Base-by-base conservation (phyloP, 2,888 invertebrate genomes). In the Limnephilus lunatus region DNA sequence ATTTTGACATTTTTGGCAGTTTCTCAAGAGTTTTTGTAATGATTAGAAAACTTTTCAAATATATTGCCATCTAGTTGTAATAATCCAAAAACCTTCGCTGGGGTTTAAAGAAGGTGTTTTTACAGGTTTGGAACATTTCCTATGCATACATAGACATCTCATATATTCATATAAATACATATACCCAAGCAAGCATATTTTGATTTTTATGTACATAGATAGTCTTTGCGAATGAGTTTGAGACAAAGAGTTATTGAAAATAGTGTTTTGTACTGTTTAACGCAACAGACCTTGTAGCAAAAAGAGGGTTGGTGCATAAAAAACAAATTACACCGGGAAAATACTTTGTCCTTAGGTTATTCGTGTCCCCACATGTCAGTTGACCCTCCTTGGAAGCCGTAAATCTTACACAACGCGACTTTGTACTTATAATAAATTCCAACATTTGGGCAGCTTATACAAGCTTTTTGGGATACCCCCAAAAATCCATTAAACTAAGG, bases 381-480 rank as follows among this genome's bases (percentile, higher is more conserved):
- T 92, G 92, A 93, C 93, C 93, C 92, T 90, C 89, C 91, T 89
- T 83, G 92, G 92, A 93, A 92, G 91, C 39, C 93, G 93, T 93
- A 93, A 93, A 93, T 93, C 93, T 93, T 93, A 35, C 87, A 85
- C 92, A 91, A 93, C 93, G 92, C 93, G 93, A 93, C 93, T 93
- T 93, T 93, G 89, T 93, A 93, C 93, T 93, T 93, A 93, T 92
- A 93, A 93, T 93, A 93, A 93, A 93, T 93, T 93, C 91, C 90
- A 85, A 82, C 92, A 86, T 91, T 90, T 88, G 93, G 88, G 85
- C 53, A 85, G 91, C 91, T 90, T 90, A 92, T 88, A 90, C 90
- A 82, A 90, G 81, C 80, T 90, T 90, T 85, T 90, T 81, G 85
- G 53, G 90, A 44, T 44, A 89, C 90, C 81, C 85, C 81, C 39